Evolutionary conservation across 2,113 vertebrate genomes (phyloP).

Genomic region (Microtus pennsylvanicus): DNA sequence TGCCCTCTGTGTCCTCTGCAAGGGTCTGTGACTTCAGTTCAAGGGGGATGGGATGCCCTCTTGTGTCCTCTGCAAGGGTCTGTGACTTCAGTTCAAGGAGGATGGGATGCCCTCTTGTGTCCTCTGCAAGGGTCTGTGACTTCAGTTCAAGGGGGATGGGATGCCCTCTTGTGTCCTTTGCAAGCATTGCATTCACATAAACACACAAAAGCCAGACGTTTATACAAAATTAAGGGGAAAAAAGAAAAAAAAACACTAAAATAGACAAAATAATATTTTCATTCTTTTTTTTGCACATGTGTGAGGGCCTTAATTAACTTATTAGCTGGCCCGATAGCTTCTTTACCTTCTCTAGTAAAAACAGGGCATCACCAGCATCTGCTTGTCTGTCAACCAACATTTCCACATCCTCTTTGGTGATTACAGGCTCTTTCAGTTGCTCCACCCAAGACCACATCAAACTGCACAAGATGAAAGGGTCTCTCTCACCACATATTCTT

Average conservation of each 20-base stretch:
- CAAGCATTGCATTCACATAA: not conserved
- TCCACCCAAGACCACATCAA: slow-evolving; percentile 99
- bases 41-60: too few relatives aligned
- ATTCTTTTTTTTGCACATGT: not conserved
- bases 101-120: too few relatives aligned
- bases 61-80: too few relatives aligned
- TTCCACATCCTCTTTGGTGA: slow-evolving; percentile 91
- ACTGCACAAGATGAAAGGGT: slow-evolving; percentile 93
- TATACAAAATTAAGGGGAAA: not conserved
- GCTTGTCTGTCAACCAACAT: slow-evolving; percentile 85
- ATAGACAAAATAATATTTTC: not conserved
- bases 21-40: too few relatives aligned
- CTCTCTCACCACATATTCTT: slow-evolving; percentile 91
- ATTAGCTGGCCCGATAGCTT: not conserved
- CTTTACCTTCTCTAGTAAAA: slow-evolving; percentile 93
- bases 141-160: too few relatives aligned
- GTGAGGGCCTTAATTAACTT: not conserved
- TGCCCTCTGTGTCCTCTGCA: too few relatives aligned
- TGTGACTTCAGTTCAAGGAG: too few relatives aligned
- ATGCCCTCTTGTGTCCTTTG: too few relatives aligned
- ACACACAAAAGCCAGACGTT: not conserved
- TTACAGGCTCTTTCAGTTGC: slow-evolving; percentile 95
- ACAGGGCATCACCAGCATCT: slow-evolving; percentile 88
- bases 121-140: too few relatives aligned
- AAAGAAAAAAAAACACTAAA: not conserved